A percentile compares a stretch with the other conserved stretches of the same genome.
phyloP scores from a whole-genome alignment of 2,113 vertebrate species.

The Rattus norvegicus region DNA sequence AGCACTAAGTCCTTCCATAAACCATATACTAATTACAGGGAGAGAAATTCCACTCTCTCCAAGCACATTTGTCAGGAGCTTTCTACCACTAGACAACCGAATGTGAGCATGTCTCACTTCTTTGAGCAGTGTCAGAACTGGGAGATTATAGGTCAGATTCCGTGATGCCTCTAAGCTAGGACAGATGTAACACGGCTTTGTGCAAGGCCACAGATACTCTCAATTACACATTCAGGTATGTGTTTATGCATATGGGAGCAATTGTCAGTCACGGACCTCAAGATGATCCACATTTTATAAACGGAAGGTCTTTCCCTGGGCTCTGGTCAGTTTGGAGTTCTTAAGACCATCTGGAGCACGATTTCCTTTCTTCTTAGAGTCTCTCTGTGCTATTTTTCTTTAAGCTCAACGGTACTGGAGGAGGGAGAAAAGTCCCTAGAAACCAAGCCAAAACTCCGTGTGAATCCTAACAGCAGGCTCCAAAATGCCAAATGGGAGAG shows the following conservation, averaged over 20 bases:
- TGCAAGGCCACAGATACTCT: neutral
- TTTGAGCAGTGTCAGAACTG: neutral
- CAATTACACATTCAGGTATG: fast-evolving
- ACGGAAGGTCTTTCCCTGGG: constrained; percentile 47
- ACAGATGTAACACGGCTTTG: neutral
- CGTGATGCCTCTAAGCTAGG: neutral
- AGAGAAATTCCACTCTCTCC: neutral
- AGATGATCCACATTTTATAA: constrained; percentile 32
- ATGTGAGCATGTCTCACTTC: neutral
- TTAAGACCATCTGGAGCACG: constrained; percentile 69
- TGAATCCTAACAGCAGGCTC: constrained; percentile 82
- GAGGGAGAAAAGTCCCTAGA: constrained; percentile 30
- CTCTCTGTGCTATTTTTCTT: constrained; percentile 80
- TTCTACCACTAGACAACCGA: neutral
- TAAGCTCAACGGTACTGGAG: constrained; percentile 73
- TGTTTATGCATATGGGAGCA: neutral
- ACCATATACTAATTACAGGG: neutral
- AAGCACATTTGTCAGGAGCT: neutral
- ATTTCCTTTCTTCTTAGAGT: constrained; percentile 74
- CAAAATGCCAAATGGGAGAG: constrained; percentile 80
- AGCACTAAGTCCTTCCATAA: neutral
- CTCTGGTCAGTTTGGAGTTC: constrained; percentile 69
- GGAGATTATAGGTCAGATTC: neutral
- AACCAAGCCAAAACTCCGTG: constrained; percentile 80
- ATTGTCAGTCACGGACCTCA: neutral